Evolutionary conservation across 2,888 invertebrate species (phyloP), one percentile per base, ranked within the genome.

Genomic region (Leptinotarsa peninsularis): DNA sequence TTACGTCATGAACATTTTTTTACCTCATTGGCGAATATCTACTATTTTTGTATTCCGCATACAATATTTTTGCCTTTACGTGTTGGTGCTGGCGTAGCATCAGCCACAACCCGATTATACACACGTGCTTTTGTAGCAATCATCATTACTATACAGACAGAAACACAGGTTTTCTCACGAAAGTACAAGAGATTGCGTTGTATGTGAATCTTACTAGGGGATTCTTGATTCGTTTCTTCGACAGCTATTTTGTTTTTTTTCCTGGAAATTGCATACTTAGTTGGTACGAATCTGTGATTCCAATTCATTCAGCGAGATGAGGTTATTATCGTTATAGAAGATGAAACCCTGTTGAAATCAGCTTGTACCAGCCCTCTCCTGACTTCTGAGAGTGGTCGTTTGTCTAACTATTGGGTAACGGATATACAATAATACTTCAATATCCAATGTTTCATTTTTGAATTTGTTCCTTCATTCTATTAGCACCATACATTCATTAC

Each of bases 121-220:
- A 82, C 82, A 80, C 82, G 82, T 81, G 83, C 83, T 69, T 78
- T 72, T 71, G 74, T 76, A 80, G 80, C 83, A 83, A 83, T 80
- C 83, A 82, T 82, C 83, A 83, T 84, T 85, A 83, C 81, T 83
- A 82, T 81, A 76, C 82, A 71, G 84, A 84, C 84, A 84, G 83
- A 83, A 85, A 85, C 85, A 85, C 82, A 80, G 81, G 85, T 85
- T 85, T 85, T 85, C 85, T 85, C 85, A 85, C 85, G 84, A 82
- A 82, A 80, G 66, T 80, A 83, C 83, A 83, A 77, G 78, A 70
- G 79, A 76, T 72, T 75, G 77, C 71, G 73, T 75, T 80, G 82
- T 80, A 83, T 81, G 81, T 82, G 82, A 81, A 81, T 81, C 80
- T 79, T 79, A 10, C 77, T 76, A 66, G 66, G 10, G 27, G 43